A percentile compares a stretch with the other conserved stretches of the same genome.
Conservation (phyloP, 2,113 vertebrate species). For the Pao palembangensis region DNA sequence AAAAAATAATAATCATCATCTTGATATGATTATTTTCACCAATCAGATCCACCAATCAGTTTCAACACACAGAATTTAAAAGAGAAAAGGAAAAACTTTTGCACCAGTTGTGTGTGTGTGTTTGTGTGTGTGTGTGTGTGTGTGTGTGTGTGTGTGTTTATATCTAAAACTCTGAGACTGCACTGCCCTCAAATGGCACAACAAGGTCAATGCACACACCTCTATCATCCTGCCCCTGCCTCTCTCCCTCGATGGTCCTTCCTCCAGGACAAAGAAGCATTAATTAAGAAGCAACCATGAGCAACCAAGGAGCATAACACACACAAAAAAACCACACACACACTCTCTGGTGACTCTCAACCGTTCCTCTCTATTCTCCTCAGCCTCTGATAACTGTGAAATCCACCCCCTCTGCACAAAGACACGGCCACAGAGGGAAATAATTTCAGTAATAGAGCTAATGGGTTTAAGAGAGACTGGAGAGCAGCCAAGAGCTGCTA, state of each 20-base stretch:
- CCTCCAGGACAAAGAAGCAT: constrained; percentile 72
- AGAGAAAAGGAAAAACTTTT: too few relatives aligned
- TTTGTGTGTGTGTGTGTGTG: constrained; percentile 1
- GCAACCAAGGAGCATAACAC: constrained; percentile 70
- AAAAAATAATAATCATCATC: too few relatives aligned
- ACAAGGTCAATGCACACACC: constrained; percentile 61
- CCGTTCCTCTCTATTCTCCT: constrained; percentile 59
- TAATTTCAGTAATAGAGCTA: constrained; percentile 84
- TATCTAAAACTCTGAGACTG: constrained; percentile 74
- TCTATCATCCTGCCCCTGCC: constrained; percentile 26
- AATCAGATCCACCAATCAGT: too few relatives aligned
- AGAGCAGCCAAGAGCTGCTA: constrained; percentile 76
- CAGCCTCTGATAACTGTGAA: constrained; percentile 83
- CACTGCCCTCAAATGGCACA: constrained; percentile 86
- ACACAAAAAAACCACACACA: constrained; percentile 39
- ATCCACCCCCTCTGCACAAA: constrained; percentile 80
- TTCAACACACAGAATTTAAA: too few relatives aligned
- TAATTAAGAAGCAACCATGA: constrained; percentile 78
- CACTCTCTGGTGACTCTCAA: constrained; percentile 47
- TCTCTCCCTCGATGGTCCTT: constrained; percentile 40
- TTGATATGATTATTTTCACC: too few relatives aligned
- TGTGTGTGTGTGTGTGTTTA: constrained; percentile 16
- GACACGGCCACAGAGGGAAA: constrained; percentile 75
- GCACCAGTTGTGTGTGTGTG: too few relatives aligned
- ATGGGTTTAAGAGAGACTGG: constrained; percentile 84